These are phyloP conservation scores for Percina caprodes DNA, from an alignment of 2,113 vertebrate genomes.

Conservation along the genomic window DNA sequence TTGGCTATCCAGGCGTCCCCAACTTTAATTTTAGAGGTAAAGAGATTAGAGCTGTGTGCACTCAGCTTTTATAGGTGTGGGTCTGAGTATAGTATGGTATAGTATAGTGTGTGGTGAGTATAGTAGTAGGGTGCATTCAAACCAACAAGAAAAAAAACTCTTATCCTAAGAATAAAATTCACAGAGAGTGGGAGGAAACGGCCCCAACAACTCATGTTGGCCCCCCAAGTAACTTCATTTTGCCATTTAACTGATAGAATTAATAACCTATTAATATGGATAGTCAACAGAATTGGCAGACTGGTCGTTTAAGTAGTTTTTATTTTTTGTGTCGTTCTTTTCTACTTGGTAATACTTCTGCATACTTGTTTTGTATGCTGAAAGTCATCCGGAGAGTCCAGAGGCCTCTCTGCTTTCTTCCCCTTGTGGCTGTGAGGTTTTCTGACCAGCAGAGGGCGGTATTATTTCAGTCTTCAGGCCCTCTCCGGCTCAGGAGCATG, in stretches of 20 bases:
- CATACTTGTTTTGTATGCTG: neutral
- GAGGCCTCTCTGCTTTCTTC: too few relatives aligned
- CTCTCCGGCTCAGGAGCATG: neutral
- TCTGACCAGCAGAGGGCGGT: conserved; percentile 64
- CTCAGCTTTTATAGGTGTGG: neutral
- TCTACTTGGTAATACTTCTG: neutral
- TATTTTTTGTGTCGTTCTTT: neutral
- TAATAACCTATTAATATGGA: neutral
- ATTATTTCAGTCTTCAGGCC: conserved; percentile 14
- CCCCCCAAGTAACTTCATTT: too few relatives aligned
- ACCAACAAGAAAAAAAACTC: too few relatives aligned
- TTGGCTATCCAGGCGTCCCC: too few relatives aligned
- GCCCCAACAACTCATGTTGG: too few relatives aligned
- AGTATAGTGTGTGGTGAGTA: neutral
- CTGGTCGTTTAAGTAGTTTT: neutral
- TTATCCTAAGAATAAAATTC: too few relatives aligned
- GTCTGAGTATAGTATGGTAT: too few relatives aligned
- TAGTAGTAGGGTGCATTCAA: too few relatives aligned
- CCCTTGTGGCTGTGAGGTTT: neutral
- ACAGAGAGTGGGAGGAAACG: too few relatives aligned
- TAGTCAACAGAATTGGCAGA: neutral
- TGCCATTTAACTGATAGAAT: too few relatives aligned
- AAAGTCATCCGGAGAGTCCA: too few relatives aligned
- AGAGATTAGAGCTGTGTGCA: conserved; percentile 2
- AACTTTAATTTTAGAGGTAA: neutral